Percentiles rank a stretch among this genome's conserved stretches.
These are phyloP conservation scores for Nomada goodeniana DNA, from an alignment of 2,888 invertebrate genomes.

Conservation along the genomic window DNA sequence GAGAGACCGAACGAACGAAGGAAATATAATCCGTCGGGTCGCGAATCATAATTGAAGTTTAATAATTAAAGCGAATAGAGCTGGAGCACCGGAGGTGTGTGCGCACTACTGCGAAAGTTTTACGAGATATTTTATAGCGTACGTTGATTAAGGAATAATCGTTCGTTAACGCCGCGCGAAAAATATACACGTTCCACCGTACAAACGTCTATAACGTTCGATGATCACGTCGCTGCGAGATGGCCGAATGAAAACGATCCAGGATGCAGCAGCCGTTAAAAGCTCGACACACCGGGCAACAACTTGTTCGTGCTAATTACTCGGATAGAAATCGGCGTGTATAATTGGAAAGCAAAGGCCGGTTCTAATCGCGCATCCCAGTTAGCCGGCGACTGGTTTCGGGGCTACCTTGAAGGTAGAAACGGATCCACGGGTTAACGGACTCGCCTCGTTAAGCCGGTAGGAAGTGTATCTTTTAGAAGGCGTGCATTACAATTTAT, in stretches of 20 bases:
- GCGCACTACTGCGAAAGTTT: background rate
- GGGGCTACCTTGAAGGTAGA: conserved; percentile 62
- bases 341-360: conserved; percentile 36
- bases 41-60: conserved; percentile 6
- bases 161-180: background rate
- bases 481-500: conserved; percentile 69
- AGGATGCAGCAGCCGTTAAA: background rate
- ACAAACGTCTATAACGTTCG: background rate
- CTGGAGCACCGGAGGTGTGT: too few species aligned
- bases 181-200: background rate
- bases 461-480: conserved; percentile 66
- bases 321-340: conserved; percentile 38
- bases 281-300: conserved; percentile 9
- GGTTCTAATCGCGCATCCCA: conserved; percentile 28
- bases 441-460: conserved; percentile 65
- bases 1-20: too few species aligned
- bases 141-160: conserved; percentile 8
- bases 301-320: conserved; percentile 37
- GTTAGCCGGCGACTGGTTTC: conserved; percentile 44
- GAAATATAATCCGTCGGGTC: background rate
- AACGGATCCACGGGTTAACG: conserved; percentile 62
- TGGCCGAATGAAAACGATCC: conserved; percentile 13
- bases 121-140: conserved; percentile 6
- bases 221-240: background rate
- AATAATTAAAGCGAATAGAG: conserved; percentile 15